phyloP scores from a whole-genome alignment of 2,888 invertebrate genomes.

The Aproaerema taeniolella region DNA sequence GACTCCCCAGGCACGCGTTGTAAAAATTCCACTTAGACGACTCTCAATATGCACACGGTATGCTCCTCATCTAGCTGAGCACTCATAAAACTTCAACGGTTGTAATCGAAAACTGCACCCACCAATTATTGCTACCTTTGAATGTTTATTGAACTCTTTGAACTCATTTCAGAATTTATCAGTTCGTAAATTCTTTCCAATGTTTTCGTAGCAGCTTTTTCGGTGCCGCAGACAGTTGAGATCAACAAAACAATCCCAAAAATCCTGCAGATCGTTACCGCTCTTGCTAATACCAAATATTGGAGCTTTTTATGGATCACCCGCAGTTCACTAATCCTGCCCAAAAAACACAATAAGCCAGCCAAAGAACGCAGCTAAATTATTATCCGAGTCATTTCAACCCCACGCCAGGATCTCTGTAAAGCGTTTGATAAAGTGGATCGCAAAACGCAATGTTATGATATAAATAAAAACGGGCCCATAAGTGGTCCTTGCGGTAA shows the following conservation, averaged over 20 bases:
- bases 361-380: constrained; percentile 57
- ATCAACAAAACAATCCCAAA: constrained; percentile 38
- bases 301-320: constrained; percentile 56
- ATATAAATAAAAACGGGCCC: constrained; percentile 69
- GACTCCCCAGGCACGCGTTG: constrained; percentile 55
- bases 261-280: constrained; percentile 43
- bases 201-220: background rate
- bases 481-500: constrained; percentile 71
- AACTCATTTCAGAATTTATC: too few species aligned
- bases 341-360: constrained; percentile 71
- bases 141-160: too few species aligned
- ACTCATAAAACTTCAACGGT: constrained; percentile 50
- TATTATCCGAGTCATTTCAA: constrained; percentile 65
- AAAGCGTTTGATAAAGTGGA: constrained; percentile 75
- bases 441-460: constrained; percentile 66
- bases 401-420: constrained; percentile 62
- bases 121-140: constrained; percentile 7
- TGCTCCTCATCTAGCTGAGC: constrained; percentile 37
- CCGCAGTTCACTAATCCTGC: constrained; percentile 58
- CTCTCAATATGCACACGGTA: constrained; percentile 55
- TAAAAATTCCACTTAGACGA: constrained; percentile 64
- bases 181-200: too few species aligned
- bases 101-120: constrained; percentile 46
- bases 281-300: constrained; percentile 38
- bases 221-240: constrained; percentile 15